Evolutionary conservation across 2,888 invertebrate species (phyloP).

Genomic region (Shargacucullia verbasci): DNA sequence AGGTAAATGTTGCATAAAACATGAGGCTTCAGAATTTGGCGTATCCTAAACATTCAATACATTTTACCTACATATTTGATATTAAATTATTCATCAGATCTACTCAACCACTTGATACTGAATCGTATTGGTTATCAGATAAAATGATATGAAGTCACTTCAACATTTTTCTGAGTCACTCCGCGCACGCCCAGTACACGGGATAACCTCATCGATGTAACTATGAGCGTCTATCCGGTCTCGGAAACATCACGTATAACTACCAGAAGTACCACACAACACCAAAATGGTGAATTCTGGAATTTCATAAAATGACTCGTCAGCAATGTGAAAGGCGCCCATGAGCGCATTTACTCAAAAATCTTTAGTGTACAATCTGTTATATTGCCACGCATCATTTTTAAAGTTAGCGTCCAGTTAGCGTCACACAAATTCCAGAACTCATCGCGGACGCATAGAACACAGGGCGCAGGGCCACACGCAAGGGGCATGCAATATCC

Average conservation of each 20-base stretch:
- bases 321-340: conserved; percentile 67
- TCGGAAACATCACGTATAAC: conserved; percentile 27
- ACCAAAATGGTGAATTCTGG: conserved; percentile 27
- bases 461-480: conserved; percentile 56
- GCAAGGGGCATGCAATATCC: conserved; percentile 61
- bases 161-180: conserved; percentile 52
- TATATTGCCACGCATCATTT: conserved; percentile 43
- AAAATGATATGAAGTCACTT: conserved; percentile 37
- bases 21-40: conserved; percentile 35
- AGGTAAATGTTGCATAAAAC: conserved; percentile 34
- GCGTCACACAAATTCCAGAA: conserved; percentile 54
- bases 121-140: conserved; percentile 18
- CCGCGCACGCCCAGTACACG: conserved; percentile 76
- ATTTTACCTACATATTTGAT: conserved; percentile 11
- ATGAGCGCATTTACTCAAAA: conserved; percentile 37
- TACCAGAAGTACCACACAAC: background rate
- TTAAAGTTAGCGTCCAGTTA: conserved; percentile 31
- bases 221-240: conserved; percentile 47
- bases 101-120: conserved; percentile 9
- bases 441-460: conserved; percentile 59
- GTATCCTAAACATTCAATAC: conserved; percentile 46
- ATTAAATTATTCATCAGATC: conserved; percentile 24
- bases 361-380: conserved; percentile 25
- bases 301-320: conserved; percentile 47
- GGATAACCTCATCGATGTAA: conserved; percentile 74